Evolutionary conservation across 2,113 vertebrate species (phyloP).

Genomic region (Ctenodactylus gundi): DNA sequence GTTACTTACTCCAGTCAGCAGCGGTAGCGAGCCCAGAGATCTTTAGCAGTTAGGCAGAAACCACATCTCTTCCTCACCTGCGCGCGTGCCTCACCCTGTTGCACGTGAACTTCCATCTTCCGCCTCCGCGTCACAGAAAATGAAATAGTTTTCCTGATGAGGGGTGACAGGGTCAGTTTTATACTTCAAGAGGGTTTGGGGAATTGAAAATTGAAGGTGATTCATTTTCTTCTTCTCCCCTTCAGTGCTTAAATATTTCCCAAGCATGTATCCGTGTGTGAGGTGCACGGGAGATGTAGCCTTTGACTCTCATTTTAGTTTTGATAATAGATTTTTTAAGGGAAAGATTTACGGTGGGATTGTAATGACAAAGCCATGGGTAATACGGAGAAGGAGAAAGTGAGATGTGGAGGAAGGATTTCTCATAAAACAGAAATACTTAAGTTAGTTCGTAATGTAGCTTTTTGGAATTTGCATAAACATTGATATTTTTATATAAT

Average conservation of each 20-base stretch:
- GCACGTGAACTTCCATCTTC: not conserved
- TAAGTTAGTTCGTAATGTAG: not conserved
- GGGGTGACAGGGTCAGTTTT: not conserved
- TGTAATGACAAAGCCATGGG: not conserved
- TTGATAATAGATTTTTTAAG: not conserved
- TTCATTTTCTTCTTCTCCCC: not conserved
- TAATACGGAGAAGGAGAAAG: not conserved
- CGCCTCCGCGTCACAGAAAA: not conserved
- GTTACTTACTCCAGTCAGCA: not conserved
- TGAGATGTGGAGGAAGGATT: not conserved
- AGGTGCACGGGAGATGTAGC: not conserved
- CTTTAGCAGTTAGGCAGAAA: not conserved
- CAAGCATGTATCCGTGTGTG: not conserved
- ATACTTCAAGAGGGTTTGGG: not conserved
- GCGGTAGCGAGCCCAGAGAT: not conserved
- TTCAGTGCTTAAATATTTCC: not conserved
- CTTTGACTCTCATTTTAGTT: not conserved
- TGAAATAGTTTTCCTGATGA: not conserved
- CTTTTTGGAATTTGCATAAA: not conserved
- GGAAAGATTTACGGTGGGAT: not conserved
- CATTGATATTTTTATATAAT: too few relatives aligned
- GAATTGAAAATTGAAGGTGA: not conserved
- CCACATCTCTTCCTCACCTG: not conserved
- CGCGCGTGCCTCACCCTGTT: not conserved
- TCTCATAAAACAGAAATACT: not conserved